Evolutionary conservation across 1,140 invertebrate species (phyloP).

Genomic region (Eriocheir sinensis): DNA sequence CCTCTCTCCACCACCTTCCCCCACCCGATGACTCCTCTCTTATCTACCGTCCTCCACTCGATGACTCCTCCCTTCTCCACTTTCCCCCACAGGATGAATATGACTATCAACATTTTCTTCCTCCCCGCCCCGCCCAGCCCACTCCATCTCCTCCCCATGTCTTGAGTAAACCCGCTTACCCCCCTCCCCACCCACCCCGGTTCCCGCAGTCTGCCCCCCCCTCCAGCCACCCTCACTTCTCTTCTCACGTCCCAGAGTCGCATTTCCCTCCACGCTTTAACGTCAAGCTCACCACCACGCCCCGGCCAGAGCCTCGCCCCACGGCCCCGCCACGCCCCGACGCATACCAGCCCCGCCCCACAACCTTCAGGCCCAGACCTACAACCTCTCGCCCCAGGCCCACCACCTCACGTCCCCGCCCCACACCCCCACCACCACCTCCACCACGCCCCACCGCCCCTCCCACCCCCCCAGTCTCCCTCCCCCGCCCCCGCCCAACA

Average conservation of each 20-base stretch:
- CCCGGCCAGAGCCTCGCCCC: background rate
- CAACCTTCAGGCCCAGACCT: background rate
- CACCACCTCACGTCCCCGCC: background rate
- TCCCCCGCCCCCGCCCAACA: slow-evolving; percentile 11
- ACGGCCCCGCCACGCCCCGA: background rate
- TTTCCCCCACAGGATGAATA: background rate
- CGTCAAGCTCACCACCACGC: background rate
- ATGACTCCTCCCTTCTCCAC: background rate
- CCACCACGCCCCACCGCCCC: background rate
- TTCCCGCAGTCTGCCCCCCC: background rate
- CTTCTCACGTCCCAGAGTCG: background rate
- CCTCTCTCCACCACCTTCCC: background rate
- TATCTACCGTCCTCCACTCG: background rate
- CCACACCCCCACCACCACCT: background rate
- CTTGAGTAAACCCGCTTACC: background rate
- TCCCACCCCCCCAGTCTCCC: background rate
- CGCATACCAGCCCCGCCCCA: background rate
- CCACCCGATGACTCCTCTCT: background rate
- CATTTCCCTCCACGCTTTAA: background rate
- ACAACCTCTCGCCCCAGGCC: background rate
- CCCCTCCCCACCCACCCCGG: background rate
- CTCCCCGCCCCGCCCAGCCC: background rate
- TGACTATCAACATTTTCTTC: too few relatives aligned
- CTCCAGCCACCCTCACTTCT: background rate
- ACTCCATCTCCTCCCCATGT: background rate